Evolutionary conservation across 30 jellyfish, hydroid and myxozoan species (phyloP).

Genomic region (Hydractinia symbiolongicarpus): DNA sequence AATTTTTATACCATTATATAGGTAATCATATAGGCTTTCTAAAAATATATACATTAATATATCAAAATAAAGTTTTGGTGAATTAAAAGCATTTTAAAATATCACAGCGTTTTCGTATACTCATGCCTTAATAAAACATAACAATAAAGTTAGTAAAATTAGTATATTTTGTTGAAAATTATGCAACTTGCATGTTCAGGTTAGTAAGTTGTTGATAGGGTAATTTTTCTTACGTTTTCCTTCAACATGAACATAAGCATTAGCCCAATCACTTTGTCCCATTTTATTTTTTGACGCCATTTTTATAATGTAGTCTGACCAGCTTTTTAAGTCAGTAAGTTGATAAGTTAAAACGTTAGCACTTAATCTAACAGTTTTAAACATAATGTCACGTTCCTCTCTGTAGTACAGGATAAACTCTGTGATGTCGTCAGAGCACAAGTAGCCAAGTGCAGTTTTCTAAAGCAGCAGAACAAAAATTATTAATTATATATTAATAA

Average conservation of each 20-base stretch:
- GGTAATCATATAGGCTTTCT: too few relatives aligned
- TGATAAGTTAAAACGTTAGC: neutral
- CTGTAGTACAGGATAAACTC: slow-evolving; percentile 9
- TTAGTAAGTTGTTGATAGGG: neutral
- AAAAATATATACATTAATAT: too few relatives aligned
- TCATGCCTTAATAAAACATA: too few relatives aligned
- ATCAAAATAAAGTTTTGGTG: too few relatives aligned
- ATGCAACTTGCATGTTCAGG: too few relatives aligned
- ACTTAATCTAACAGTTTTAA: neutral
- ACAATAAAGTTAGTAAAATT: too few relatives aligned
- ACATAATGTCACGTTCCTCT: neutral
- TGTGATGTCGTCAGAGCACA: slow-evolving; percentile 22
- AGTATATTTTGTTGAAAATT: too few relatives aligned
- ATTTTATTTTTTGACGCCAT: neutral
- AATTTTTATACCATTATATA: too few relatives aligned
- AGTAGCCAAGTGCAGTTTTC: slow-evolving; percentile 29
- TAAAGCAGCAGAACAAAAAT: neutral
- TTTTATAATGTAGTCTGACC: slow-evolving; percentile 6
- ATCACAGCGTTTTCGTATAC: too few relatives aligned
- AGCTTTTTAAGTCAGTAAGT: slow-evolving; percentile 15
- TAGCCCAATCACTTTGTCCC: slow-evolving; percentile 18
- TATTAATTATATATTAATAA: neutral
- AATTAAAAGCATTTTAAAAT: too few relatives aligned
- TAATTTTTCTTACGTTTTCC: slow-evolving; percentile 19
- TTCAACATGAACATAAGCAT: slow-evolving; percentile 6